Evolutionary conservation across 2,797 vertebrate species (phyloP).

Genomic region (Myotis planiceps): DNA sequence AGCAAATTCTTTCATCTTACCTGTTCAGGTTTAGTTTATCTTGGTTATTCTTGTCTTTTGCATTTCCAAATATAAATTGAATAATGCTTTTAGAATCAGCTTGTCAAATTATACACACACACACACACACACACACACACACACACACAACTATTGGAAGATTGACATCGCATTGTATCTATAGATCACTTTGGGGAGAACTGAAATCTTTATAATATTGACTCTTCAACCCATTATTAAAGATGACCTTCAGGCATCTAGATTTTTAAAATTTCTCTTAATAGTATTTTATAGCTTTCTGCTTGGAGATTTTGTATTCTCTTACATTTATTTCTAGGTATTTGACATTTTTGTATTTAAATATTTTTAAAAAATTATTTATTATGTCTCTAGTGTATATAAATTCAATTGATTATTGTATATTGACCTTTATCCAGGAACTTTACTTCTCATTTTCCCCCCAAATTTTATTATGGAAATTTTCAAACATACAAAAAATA

Average conservation of each 20-base stretch:
- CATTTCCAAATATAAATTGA: neutral
- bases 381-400: neutral
- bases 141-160: neutral
- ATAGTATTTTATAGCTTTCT: conserved; percentile 7
- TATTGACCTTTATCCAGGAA: neutral
- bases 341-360: conserved; percentile 10
- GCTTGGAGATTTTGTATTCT: neutral
- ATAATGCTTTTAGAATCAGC: neutral
- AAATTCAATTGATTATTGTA: neutral
- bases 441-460: neutral
- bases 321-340: neutral
- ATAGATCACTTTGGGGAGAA: neutral
- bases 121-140: neutral
- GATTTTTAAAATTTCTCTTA: neutral
- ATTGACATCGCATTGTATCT: neutral
- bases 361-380: neutral
- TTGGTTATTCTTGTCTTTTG: neutral
- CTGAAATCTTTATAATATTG: neutral
- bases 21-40: neutral
- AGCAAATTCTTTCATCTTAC: neutral
- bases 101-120: neutral
- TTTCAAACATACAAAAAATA: neutral
- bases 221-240: neutral
- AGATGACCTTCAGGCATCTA: neutral
- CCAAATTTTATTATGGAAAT: neutral